Conservation (phyloP, 2,797 vertebrate genomes). For the Lacerta agilis region DNA sequence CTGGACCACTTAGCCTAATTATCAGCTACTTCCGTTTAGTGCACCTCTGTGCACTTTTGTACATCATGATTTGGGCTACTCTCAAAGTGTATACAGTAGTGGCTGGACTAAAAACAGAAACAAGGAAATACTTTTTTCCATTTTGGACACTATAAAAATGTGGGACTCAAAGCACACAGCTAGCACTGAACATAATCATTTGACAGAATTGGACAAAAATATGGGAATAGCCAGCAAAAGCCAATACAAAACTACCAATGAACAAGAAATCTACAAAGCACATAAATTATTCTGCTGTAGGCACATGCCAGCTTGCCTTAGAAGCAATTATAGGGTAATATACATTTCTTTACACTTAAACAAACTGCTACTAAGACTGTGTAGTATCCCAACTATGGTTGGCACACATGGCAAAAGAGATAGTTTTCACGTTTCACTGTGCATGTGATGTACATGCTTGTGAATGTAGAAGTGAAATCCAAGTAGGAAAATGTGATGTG, state of each 20-base stretch:
- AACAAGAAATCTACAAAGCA: background rate
- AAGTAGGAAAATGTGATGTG: background rate
- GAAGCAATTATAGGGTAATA: background rate
- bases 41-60: background rate
- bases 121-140: background rate
- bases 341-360: background rate
- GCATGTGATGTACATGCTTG: background rate
- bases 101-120: background rate
- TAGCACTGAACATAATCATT: background rate
- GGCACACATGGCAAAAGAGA: background rate
- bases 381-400: background rate
- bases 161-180: background rate
- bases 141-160: background rate
- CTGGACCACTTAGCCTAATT: background rate
- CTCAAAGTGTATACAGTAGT: background rate
- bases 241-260: background rate
- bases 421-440: background rate
- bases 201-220: background rate
- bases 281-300: background rate
- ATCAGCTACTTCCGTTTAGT: background rate
- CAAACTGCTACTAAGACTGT: background rate
- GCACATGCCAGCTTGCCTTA: background rate
- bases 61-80: background rate
- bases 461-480: background rate
- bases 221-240: background rate